These are phyloP conservation scores for Pithecia hirsuta DNA, from an alignment of 2,797 vertebrate genomes.

Conservation along the genomic window DNA sequence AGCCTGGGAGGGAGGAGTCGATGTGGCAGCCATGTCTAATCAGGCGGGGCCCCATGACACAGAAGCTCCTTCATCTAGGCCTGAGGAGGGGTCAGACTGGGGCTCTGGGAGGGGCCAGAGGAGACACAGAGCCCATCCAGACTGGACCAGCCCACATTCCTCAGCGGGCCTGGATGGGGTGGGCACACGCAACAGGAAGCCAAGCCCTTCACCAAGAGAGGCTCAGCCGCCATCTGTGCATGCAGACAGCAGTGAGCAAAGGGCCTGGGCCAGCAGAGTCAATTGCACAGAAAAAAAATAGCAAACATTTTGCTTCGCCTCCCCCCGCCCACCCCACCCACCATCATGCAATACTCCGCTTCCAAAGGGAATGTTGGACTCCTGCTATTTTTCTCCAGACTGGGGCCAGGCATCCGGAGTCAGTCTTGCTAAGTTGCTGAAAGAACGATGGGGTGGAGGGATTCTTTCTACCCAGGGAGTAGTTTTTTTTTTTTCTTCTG, in stretches of 20 bases:
- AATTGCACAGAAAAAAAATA: conserved; percentile 62
- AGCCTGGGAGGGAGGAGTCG: conserved; percentile 3
- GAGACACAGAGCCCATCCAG: conserved; percentile 56
- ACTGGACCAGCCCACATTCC: conserved; percentile 70
- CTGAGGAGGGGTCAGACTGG: conserved; percentile 64
- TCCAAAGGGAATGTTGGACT: conserved; percentile 49
- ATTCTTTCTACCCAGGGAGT: conserved; percentile 5
- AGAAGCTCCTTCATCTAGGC: conserved; percentile 66
- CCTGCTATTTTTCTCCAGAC: conserved; percentile 50
- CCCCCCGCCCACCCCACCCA: background rate
- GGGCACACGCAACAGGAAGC: conserved; percentile 59
- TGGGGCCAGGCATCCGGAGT: background rate
- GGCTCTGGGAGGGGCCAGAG: conserved; percentile 34
- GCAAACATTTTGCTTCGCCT: conserved; percentile 62
- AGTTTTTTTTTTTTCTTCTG: conserved; percentile 22
- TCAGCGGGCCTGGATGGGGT: conserved; percentile 53
- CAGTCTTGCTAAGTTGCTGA: conserved; percentile 10
- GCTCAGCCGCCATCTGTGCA: conserved; percentile 54
- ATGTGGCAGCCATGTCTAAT: conserved; percentile 60
- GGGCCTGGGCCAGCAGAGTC: conserved; percentile 32
- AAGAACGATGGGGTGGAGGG: background rate
- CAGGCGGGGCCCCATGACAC: conserved; percentile 45
- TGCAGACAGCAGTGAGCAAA: conserved; percentile 47
- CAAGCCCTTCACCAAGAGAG: conserved; percentile 53
- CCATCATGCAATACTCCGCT: background rate